Evolutionary conservation across 35 echinoderm and acorn worm genomes (phyloP), one percentile per base, ranked within the genome.

Genomic region (Chiridota heheva): DNA sequence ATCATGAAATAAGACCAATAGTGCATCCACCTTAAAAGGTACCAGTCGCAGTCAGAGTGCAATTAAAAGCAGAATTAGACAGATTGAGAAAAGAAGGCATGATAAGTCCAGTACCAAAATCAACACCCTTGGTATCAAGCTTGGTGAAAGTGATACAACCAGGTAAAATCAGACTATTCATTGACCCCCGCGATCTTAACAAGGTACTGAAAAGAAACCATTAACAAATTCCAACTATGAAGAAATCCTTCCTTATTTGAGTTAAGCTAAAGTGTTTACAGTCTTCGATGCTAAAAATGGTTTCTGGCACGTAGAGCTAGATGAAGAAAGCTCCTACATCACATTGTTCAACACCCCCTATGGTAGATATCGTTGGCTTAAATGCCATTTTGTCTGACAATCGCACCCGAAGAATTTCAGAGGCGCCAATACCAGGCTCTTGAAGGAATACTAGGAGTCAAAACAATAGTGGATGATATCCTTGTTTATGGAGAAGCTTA

Each of bases 121-220:
- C 75, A 28, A 96, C 86, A 20, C 67, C 81, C n/a, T 96, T 86
- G 92, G 81, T 96, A 10, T 82, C 73, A 0, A 90, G 82, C 36
- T 60, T 89, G 2, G 66, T 85, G 16, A 66, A 62, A 26, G 65
- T 85, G 6, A 71, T 45, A 2, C 81, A 90, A 65, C 67, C 69
- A 43, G 85, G 69, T 8, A 86, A 96, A 63, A 8, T 89, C 3
- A 37, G 86, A 59, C 85, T 96, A n/a, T 89, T 81, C 55, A 35
- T 85, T 5, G 91, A 96, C 70, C 65, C 75, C 2, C 84, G 60
- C 58, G 91, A 96, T 51, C 64, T 86, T 1, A 90, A 96, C 44
- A 85, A 82, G 51, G 92, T 62, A 20, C 44, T 96, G n/a, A 82
- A 77, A 63, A n/a, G 77, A 24, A 74, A 58, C 48, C 80, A 86